Evolutionary conservation across 2,888 invertebrate genomes (phyloP), one percentile per base, ranked within the genome.

Genomic region (Drosophila planitibia): DNA sequence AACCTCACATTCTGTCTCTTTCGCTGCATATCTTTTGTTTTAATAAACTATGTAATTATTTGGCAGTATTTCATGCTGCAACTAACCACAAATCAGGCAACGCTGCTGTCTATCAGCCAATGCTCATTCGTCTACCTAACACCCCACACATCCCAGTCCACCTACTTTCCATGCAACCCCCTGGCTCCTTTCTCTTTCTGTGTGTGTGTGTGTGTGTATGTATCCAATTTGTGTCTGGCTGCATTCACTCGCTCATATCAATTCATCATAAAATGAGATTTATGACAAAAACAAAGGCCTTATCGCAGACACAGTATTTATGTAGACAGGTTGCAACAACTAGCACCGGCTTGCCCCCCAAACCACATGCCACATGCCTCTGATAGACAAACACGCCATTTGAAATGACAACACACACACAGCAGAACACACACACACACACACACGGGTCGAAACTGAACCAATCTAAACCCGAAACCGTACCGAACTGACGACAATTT

Each of bases 191-290:
- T 54, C 16, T n/a, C 22, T 19, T 4, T 57, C 44, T 63, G 30
- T 59, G 2, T n/a, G 2, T 39, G 7, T 28, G 35, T 55, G 28
- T 51, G 52, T 79, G 51, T 72, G 57, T 76, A 39, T 75, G 58
- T 76, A 76, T 83, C 81, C 83, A 81, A 81, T 83, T 83, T 81
- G 72, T 81, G 89, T 84, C 75, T 73, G 86, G 69, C 69, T 89
- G 85, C 89, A 89, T 65, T 83, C 76, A 58, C 59, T 58, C 79
- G 77, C 76, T 81, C 80, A 85, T 90, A 90, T 92, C 92, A 92
- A 92, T 92, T 92, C 92, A 92, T 92, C 92, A 92, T 92, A 92
- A 92, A 91, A 92, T 89, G 91, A 92, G 92, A 92, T 92, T 92
- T 92, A 92, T 92, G 92, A 90, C 92, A 92, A 92, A 91, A 92